A percentile compares a stretch with the other conserved stretches of the same genome.
phyloP scores from a whole-genome alignment of 2,888 invertebrate species.

The Epirrhoe alternata region DNA sequence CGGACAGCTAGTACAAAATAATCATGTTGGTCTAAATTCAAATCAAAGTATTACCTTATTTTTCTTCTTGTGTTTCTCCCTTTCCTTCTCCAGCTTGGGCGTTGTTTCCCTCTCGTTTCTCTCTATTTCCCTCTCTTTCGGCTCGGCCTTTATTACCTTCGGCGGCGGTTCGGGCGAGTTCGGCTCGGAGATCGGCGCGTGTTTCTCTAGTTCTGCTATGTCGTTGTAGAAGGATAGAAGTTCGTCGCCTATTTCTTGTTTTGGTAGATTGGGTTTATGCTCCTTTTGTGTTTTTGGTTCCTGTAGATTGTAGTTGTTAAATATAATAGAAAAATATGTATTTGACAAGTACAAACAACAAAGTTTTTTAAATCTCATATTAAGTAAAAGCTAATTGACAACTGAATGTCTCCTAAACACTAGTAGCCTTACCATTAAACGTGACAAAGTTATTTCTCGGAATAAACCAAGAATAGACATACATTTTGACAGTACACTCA shows the following conservation, averaged over 20 bases:
- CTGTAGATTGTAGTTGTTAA: too few relatives aligned
- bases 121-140: slow-evolving; percentile 23
- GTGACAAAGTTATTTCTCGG: too few relatives aligned
- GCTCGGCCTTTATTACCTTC: background rate
- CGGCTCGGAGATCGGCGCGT: slow-evolving; percentile 43
- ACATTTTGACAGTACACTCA: too few relatives aligned
- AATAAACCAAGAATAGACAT: too few relatives aligned
- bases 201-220: slow-evolving; percentile 78
- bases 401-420: background rate
- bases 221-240: slow-evolving; percentile 84
- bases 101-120: slow-evolving; percentile 33
- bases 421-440: too few relatives aligned
- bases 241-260: slow-evolving; percentile 77
- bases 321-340: too few relatives aligned
- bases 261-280: slow-evolving; percentile 52
- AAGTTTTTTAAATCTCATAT: too few relatives aligned
- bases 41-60: slow-evolving; percentile 32
- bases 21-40: too few relatives aligned
- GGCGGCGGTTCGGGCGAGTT: slow-evolving; percentile 49
- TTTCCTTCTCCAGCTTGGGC: slow-evolving; percentile 38
- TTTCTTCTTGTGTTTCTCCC: slow-evolving; percentile 38
- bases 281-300: slow-evolving; percentile 44
- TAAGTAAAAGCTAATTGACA: too few relatives aligned
- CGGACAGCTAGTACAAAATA: too few relatives aligned
- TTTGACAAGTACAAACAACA: too few relatives aligned